These are phyloP conservation scores for Eulemur macaco DNA, from an alignment of 2,113 vertebrate species.

Conservation along the genomic window DNA sequence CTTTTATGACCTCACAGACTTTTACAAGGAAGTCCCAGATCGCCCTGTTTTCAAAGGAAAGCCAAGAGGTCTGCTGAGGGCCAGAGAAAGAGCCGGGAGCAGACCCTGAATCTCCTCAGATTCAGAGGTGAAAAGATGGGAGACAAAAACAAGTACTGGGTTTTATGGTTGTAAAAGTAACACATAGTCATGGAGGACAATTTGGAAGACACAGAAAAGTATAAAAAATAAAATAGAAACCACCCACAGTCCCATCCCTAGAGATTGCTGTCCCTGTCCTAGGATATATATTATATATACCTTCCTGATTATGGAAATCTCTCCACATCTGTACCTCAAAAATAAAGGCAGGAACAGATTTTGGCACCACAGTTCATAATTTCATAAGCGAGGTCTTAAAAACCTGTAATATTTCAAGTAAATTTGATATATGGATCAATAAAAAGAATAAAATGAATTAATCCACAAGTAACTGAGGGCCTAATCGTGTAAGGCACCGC, in stretches of 20 bases:
- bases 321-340: constrained; percentile 8
- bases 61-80: background rate
- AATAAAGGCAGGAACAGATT: constrained; percentile 33
- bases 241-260: background rate
- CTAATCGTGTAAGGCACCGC: background rate
- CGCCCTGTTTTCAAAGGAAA: constrained; percentile 35
- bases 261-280: background rate
- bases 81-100: background rate
- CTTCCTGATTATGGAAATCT: background rate
- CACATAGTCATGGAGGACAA: background rate
- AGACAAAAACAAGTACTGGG: background rate
- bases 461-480: background rate
- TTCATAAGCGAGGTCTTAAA: background rate
- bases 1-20: constrained; percentile 41
- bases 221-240: background rate
- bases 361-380: background rate
- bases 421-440: background rate
- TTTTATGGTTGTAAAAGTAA: constrained; percentile 43
- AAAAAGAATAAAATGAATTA: background rate
- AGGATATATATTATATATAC: background rate
- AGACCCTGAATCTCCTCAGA: background rate
- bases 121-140: constrained; percentile 45
- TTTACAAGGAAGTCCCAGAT: constrained; percentile 31
- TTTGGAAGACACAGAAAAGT: constrained; percentile 7
- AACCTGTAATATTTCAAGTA: background rate